These are phyloP conservation scores for Phaetusa simplex DNA, from an alignment of 2,113 vertebrate species.

Conservation along the genomic window DNA sequence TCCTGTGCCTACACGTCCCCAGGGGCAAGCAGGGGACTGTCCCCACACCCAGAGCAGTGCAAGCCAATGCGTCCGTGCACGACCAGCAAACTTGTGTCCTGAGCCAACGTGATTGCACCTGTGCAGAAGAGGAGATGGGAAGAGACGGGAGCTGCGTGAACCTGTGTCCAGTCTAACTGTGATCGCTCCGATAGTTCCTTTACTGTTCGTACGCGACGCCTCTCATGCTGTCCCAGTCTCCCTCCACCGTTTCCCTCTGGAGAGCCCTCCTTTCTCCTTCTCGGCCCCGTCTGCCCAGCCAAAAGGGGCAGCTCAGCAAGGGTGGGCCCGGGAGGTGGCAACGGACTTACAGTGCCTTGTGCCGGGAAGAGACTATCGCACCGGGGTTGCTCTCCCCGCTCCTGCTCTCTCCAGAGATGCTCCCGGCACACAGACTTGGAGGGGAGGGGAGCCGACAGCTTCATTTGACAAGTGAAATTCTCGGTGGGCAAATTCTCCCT, in stretches of 20 bases:
- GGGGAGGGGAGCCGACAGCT: not conserved
- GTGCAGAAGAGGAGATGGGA: not conserved
- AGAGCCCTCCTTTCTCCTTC: not conserved
- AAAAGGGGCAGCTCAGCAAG: not conserved
- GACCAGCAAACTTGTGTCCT: not conserved
- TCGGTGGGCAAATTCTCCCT: not conserved
- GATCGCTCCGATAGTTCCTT: not conserved
- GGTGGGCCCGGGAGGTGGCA: too few species aligned
- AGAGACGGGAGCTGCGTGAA: not conserved
- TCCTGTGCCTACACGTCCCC: not conserved
- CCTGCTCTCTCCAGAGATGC: not conserved
- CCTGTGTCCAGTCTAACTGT: not conserved
- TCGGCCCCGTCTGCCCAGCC: not conserved
- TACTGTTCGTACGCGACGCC: rapidly evolving
- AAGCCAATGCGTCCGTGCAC: rapidly evolving
- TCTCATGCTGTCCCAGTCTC: not conserved
- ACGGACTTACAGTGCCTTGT: not conserved
- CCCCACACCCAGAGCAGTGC: not conserved
- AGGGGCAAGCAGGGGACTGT: not conserved
- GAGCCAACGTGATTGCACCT: rapidly evolving
- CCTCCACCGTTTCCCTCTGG: not conserved
- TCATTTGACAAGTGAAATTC: not conserved
- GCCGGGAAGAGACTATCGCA: not conserved
- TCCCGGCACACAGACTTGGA: not conserved
- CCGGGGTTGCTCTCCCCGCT: not conserved